Base-by-base conservation (phyloP, 1,140 invertebrate genomes). In the Megalopta genalis region DNA sequence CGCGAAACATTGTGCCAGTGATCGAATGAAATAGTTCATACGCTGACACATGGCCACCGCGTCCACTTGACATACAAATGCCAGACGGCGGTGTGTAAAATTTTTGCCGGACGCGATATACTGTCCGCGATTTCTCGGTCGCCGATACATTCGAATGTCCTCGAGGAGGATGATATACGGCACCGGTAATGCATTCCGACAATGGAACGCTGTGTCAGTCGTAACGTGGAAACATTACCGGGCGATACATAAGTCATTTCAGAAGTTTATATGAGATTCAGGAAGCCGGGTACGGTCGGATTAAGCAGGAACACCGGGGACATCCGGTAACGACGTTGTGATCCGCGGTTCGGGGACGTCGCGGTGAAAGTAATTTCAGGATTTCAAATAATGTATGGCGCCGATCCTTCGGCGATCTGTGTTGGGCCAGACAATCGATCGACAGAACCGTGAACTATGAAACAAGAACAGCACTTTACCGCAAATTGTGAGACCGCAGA, bases 331-430 rank as follows among this genome's bases (percentile, higher is more conserved):
- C 67, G 39, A 39, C 39, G 21, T 54, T 14, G 7, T 27, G 16
- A 52, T 10, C 21, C 21, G 10, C 27, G 25, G 9, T 16, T 46
- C 5, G 18, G 32, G 2, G 16, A 39, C 49, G 37, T 12, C 21
- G 9, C 14, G 59, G 27, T 54, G 54, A 82, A 84, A 78, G 75
- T 78, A 82, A 78, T 78, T 84, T 82, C 52, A 62, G 73, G 70
- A 79, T 79, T 82, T 70, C n/a, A 79, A 84, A 84, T 84, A 84
- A 84, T 82, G 65, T 59, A 78, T 78, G 62, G 32, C 59, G 37
- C 59, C 32, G 72, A 67, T 80, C 21, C 27, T n/a, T n/a, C 23
- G 10, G 65, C 49, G 69, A 37, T 74, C 60, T n/a, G 63, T 57
- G 39, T 23, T 16, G 66, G 42, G 69, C 49, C 64, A 23, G 21